Base-by-base conservation (phyloP, 2,888 invertebrate genomes). In the Aphodius sticticus region DNA sequence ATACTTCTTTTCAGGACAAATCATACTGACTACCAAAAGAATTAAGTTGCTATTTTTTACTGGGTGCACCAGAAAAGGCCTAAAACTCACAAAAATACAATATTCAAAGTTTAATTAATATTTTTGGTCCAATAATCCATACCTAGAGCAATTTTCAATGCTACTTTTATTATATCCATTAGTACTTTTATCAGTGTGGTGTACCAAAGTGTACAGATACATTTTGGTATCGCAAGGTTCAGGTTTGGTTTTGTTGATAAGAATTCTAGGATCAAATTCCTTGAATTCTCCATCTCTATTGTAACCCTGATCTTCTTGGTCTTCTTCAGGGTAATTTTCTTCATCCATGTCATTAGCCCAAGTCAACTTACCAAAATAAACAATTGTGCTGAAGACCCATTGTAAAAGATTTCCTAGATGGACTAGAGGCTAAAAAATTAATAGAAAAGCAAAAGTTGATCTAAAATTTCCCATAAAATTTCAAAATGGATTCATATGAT, bases 171-270 rank as follows among this genome's bases (percentile, higher is more conserved):
- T 88, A 78, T 89, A 89, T 0, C 87, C 88, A 79, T 87, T 88
- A 26, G 81, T 86, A 0, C 88, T 86, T 75, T 86, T 84, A 36
- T 88, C 87, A 2, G 86, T 86, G 79, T 88, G 88, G 80, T 87
- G 86, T 0, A 87, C 84, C 76, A 89, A 81, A n/a, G 85, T 87
- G 80, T 89, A 89, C 7, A 89, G 80, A 83, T 86, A 88, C 83
- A 89, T 85, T 79, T 95, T 93, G 86, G 96, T 92, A 87, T 97
- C 97, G 88, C 97, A 97, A 1, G 96, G 94, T 83, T 95, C 94
- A 1, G 96, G 96, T 80, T 95, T 92, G 0, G 97, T 97, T 85
- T 96, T 91, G 85, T 94, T 94, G 84, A 96, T 93, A 70, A 94
- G 89, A 0, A 95, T 92, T 77, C 86, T 81, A 6, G 85, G 86